These are phyloP conservation scores for Drosophila acutilabella DNA, from an alignment of 2,888 invertebrate species.

Conservation along the genomic window DNA sequence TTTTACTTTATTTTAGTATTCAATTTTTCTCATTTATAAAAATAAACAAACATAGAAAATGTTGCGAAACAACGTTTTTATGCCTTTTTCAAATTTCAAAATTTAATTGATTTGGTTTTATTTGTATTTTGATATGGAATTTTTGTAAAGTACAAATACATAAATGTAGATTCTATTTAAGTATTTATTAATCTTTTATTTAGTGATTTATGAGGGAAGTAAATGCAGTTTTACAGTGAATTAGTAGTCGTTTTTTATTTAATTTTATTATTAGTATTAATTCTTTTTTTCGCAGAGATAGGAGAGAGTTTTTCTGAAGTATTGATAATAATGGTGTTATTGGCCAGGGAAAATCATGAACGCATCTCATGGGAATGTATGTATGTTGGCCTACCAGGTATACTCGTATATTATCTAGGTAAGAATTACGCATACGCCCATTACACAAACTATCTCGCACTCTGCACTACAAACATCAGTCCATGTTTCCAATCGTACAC, in stretches of 20 bases:
- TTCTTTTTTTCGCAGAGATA: constrained; percentile 11
- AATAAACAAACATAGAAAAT: constrained; percentile 76
- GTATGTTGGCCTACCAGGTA: constrained; percentile 67
- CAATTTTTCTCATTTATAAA: constrained; percentile 54
- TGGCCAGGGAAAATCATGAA: constrained; percentile 18
- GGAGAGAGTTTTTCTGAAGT: constrained; percentile 23
- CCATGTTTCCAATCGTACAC: constrained; percentile 44
- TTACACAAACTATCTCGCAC: constrained; percentile 20
- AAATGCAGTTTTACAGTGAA: constrained; percentile 67
- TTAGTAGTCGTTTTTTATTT: constrained; percentile 15
- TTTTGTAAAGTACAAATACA: constrained; percentile 62
- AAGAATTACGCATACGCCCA: constrained; percentile 29
- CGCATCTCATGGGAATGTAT: constrained; percentile 9
- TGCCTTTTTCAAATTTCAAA: constrained; percentile 26
- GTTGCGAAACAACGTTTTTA: constrained; percentile 55
- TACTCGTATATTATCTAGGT: constrained; percentile 52
- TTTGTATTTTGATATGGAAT: constrained; percentile 65
- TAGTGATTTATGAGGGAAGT: constrained; percentile 46
- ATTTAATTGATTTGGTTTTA: constrained; percentile 11
- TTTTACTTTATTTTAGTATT: constrained; percentile 21
- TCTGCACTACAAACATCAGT: constrained; percentile 58
- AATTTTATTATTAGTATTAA: neutral
- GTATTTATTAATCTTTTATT: constrained; percentile 33
- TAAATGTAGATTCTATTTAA: constrained; percentile 54
- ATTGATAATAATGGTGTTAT: constrained; percentile 15